Conservation (phyloP, 2,797 vertebrate genomes). For the Staurois parvus region DNA sequence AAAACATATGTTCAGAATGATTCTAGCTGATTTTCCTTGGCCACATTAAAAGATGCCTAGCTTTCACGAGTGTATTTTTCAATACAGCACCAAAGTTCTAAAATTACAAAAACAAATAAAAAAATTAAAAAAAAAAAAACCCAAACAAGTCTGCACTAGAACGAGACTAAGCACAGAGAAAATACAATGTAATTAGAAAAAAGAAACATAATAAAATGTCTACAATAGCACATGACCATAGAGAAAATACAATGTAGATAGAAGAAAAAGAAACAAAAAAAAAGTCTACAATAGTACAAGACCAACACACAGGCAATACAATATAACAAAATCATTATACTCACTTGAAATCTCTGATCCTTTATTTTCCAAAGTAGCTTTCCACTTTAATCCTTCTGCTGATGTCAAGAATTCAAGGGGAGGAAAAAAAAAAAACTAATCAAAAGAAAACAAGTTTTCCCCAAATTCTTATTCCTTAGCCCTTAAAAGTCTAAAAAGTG, state of each 20-base stretch:
- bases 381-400: slow-evolving; percentile 18
- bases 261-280: neutral
- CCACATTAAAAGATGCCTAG: neutral
- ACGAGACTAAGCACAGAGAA: no score
- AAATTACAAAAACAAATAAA: neutral
- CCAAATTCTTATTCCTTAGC: neutral
- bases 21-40: slow-evolving; percentile 5
- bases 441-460: neutral
- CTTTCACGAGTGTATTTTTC: no score
- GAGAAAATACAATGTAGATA: no score
- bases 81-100: neutral
- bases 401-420: neutral
- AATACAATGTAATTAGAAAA: no score
- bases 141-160: no score
- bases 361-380: neutral
- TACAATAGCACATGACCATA: no score
- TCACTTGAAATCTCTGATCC: slow-evolving; percentile 1
- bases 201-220: no score
- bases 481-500: neutral
- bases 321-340: slow-evolving; percentile 10
- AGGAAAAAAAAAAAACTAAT: neutral
- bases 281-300: neutral
- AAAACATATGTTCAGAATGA: slow-evolving; percentile 43
- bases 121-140: no score
- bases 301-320: no score